Percentiles rank a stretch among this genome's conserved stretches.
Evolutionary conservation across 2,113 vertebrate species (phyloP).

Genomic region (Chitala chitala): DNA sequence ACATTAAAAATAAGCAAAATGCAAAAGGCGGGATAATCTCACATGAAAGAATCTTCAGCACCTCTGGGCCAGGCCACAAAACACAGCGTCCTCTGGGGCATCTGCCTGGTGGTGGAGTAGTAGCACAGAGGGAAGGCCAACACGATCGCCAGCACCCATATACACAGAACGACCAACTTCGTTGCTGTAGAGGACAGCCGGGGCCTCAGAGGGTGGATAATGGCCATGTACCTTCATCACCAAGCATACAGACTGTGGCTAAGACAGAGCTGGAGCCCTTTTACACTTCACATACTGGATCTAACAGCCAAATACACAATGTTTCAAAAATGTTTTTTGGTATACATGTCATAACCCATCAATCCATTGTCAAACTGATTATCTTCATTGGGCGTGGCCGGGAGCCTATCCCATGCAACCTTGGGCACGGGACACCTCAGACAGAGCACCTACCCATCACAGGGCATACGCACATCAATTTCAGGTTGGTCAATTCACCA

Average conservation of each 20-base stretch:
- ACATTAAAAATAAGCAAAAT: background rate
- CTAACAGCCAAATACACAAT: background rate
- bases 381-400: no score
- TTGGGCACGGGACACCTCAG: no score
- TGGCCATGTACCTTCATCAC: conserved; percentile 73
- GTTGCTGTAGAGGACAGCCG: conserved; percentile 74
- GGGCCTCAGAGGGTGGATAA: conserved; percentile 78
- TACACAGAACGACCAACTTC: conserved; percentile 72
- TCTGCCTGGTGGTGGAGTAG: conserved; percentile 71
- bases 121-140: conserved; percentile 77
- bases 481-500: no score
- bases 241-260: background rate
- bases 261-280: background rate
- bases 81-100: conserved; percentile 72
- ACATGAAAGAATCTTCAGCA: conserved; percentile 70
- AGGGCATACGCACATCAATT: no score
- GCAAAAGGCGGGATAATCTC: conserved; percentile 37
- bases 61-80: conserved; percentile 76
- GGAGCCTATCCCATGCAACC: no score
- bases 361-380: no score
- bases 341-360: no score
- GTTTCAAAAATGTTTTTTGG: no score
- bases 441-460: no score
- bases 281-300: background rate
- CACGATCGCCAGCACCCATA: conserved; percentile 75